Evolutionary conservation across 2,113 vertebrate species (phyloP).

Genomic region (Acrocephalus kingi): DNA sequence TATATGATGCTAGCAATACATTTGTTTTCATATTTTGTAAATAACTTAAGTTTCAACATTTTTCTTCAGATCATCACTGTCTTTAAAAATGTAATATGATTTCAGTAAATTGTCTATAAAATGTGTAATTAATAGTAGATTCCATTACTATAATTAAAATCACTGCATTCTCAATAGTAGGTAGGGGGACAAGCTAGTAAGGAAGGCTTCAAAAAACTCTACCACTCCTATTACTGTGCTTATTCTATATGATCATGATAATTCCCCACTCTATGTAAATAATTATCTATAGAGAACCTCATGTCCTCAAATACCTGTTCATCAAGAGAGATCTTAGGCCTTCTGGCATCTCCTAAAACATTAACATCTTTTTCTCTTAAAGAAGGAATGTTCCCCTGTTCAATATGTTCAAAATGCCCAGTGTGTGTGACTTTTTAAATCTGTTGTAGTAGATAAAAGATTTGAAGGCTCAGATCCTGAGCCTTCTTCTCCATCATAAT

Average conservation of each 20-base stretch:
- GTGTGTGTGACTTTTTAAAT: background rate
- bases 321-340: background rate
- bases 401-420: background rate
- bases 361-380: background rate
- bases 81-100: background rate
- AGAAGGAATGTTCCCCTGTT: background rate
- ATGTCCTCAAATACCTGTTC: background rate
- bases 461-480: background rate
- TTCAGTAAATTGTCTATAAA: background rate
- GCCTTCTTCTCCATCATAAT: background rate
- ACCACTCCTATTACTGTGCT: background rate
- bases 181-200: background rate
- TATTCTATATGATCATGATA: background rate
- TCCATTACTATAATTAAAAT: background rate
- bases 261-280: background rate
- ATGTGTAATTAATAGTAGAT: background rate
- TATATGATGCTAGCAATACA: background rate
- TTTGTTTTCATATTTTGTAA: background rate
- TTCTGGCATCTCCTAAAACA: background rate
- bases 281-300: background rate
- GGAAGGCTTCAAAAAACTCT: background rate
- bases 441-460: background rate
- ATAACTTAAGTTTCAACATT: background rate
- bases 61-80: background rate
- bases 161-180: background rate